Base-by-base conservation (phyloP, 2,113 vertebrate species). In the Engraulis encrasicolus region DNA sequence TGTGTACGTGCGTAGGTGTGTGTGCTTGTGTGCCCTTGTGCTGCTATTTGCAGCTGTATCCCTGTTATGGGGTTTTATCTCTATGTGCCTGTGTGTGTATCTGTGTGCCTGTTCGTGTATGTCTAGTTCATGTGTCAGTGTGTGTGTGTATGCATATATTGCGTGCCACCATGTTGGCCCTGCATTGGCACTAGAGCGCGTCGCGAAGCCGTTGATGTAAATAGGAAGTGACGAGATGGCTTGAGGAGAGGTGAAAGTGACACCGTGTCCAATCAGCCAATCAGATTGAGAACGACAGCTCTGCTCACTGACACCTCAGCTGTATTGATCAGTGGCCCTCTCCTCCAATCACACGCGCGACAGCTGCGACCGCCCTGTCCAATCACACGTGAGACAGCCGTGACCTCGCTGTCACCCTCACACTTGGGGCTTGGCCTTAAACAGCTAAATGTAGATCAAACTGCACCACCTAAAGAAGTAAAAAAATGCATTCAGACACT, bases 211-310 rank as follows among this genome's bases (percentile, higher is more conserved):
- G 50, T 78, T 81, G 87, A 91, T 78, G 61, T 85, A 87, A 34
- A 92, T 91, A 50, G 79, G 85, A 92, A 88, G 86, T 88, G 92
- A 92, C 84, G 89, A 81, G 85, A 85, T 83, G 84, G 85, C 91
- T 88, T 88, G 61, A 88, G 87, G 81, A 50, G 80, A 90, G 81
- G 84, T 34, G 91, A 86, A 85, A 17, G 50, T 83, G 52, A 78
- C 82, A 23, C 45, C 71, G 82, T 83, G 80, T 71, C 3, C 80
- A 27, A 34, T 77, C 52, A 7, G 50, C 52, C 79, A 40, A 78
- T 82, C 66, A 80, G 78, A 84, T 82, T 36, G 85, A 79, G 81
- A 80, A 37, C 87, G 77, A 81, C 85, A 79, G n/a, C 34, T 83
- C 61, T 84, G n/a, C 45, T 14, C 66, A 1, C 6, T 27, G 27